These are phyloP conservation scores for Muntiacus muntjak DNA, from an alignment of 2,113 vertebrate species.

Conservation along the genomic window DNA sequence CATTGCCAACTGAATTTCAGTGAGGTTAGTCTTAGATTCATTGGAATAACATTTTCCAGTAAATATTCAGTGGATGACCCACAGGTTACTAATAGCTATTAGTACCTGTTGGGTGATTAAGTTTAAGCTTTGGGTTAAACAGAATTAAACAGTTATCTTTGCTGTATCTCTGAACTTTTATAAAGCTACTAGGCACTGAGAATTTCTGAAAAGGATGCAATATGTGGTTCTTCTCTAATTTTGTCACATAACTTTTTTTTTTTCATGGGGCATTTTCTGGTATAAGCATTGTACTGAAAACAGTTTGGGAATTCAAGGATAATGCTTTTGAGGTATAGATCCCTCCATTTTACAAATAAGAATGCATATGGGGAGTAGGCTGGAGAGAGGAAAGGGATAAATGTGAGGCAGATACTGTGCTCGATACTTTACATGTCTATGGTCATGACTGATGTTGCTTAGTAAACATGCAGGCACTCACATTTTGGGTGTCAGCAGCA, in stretches of 20 bases:
- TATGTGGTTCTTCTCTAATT: neutral
- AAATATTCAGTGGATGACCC: neutral
- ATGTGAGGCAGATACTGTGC: neutral
- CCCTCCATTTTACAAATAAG: neutral
- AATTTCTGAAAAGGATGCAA: neutral
- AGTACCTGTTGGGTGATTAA: neutral
- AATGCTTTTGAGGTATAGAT: neutral
- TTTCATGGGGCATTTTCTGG: neutral
- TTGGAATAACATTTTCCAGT: neutral
- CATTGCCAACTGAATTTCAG: neutral
- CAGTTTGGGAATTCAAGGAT: neutral
- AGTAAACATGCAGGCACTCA: neutral
- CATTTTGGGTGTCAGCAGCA: neutral
- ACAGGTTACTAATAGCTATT: neutral
- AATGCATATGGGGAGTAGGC: neutral
- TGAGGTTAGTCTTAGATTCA: neutral
- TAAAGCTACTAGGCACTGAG: neutral
- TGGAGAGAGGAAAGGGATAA: neutral
- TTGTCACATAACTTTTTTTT: neutral
- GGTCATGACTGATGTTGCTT: neutral
- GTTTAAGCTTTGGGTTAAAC: neutral
- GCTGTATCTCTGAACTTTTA: neutral
- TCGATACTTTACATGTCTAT: neutral
- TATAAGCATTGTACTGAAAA: neutral
- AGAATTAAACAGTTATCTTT: neutral